Base-by-base conservation (phyloP, 2,797 vertebrate genomes). In the Poeciliopsis presidionis region DNA sequence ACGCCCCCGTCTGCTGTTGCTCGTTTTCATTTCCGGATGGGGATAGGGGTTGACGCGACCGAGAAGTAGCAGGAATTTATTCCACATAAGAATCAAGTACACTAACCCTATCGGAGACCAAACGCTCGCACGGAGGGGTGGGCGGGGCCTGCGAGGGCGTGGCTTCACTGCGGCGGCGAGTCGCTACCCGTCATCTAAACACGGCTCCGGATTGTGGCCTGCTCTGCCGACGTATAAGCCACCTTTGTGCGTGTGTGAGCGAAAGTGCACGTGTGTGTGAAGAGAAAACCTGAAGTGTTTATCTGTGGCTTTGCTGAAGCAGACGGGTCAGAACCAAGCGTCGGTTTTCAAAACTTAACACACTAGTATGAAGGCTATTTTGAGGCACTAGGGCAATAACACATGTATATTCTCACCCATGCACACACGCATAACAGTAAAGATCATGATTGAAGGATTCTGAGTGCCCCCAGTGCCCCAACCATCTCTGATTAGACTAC, bases 401-500 rank as follows among this genome's bases (percentile, higher is more conserved):
- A 78, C 55, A 76, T 59, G 82, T 84, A 77, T 72, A 83, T 43
- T 83, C 70, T 82, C 53, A 77, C 75, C 78, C 73, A 57, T 61
- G 80, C 57, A 85, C 16, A 84, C 53, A 80, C 33, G 72, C 67
- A 77, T 36, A 73, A 84, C 22, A 28, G 55, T 28, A 74, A 71
- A 86, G 77, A 75, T 70, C 84, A 81, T 47, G 55, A 89, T 89
- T 90, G 91, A 94, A 94, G 93, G 91, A 92, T 92, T 89, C 89
- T 86, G 53, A 87, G 83, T 86, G 82, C 80, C 92, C 36, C 84
- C 90, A 79, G 91, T 94, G 91, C 87, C 89, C 87, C 83, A 90
- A 84, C 89, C 87, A 84, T 92, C 91, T 92, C 91, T 93, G 91
- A 90, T 88, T 81, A 88, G 89, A 94, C 88, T 89, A 78, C 82